phyloP scores from a whole-genome alignment of 2,888 invertebrate genomes.

The Coenonympha glycerion region DNA sequence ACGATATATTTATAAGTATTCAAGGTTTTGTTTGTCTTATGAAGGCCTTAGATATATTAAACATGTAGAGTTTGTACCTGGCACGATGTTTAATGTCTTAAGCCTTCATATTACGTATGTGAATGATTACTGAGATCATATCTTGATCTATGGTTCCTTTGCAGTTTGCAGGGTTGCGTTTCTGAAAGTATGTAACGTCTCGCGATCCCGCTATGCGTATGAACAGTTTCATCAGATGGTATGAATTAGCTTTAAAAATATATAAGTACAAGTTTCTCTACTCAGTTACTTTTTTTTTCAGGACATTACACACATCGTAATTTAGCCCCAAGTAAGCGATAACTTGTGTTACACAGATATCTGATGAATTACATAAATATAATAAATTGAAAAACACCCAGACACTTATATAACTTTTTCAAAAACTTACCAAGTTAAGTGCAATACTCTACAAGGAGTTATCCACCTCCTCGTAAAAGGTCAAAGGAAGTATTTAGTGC shows the following conservation, averaged over 20 bases:
- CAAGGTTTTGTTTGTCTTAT: neutral
- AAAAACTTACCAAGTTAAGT: neutral
- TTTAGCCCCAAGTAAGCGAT: too few species aligned
- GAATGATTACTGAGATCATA: constrained; percentile 6
- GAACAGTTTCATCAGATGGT: neutral
- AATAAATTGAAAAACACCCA: too few species aligned
- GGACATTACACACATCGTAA: too few species aligned
- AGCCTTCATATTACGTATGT: constrained; percentile 1
- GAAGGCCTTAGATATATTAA: neutral
- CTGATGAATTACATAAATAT: too few species aligned
- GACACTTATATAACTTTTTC: too few species aligned
- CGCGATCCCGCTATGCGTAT: neutral
- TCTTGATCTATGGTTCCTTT: constrained; percentile 14
- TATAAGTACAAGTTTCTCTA: too few species aligned
- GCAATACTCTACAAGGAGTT: too few species aligned
- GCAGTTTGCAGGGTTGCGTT: neutral
- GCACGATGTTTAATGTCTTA: neutral
- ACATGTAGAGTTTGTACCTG: neutral
- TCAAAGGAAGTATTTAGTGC: constrained; percentile 19
- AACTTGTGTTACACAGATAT: too few species aligned
- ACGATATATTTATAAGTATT: neutral
- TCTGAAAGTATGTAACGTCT: neutral
- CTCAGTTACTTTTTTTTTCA: too few species aligned
- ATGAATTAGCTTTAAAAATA: too few species aligned
- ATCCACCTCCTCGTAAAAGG: constrained; percentile 6